Evolutionary conservation across 1,140 invertebrate species (phyloP), one percentile per base, ranked within the genome.

Genomic region (Achatina immaculata): DNA sequence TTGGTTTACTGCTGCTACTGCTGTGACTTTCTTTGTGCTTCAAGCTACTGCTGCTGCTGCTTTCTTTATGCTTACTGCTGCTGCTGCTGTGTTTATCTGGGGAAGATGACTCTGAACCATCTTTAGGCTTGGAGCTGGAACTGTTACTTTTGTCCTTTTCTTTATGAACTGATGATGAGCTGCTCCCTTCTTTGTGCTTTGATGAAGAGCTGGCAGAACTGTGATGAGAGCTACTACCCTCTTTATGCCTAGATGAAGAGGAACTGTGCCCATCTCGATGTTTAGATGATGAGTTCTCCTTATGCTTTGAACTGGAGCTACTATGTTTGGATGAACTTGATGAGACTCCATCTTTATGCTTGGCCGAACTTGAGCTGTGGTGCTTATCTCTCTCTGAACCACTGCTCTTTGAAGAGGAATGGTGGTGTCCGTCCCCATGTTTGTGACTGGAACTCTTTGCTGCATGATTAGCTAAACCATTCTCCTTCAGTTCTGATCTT

Each of bases 101-200:
- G n/a, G n/a, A n/a, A n/a, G n/a, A n/a, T n/a, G n/a, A n/a, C 58
- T 77, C 79, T 82, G 43, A 73, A 81, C 83, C 81, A n/a, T 82
- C 55, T 42, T 80, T 80, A 48, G 76, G 81, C 55, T 87, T 86
- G 58, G 71, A 48, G 31, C 66, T 72, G 24, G 78, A 82, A 65
- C 76, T 83, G 40, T 77, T 85, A 14, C 48, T n/a, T n/a, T n/a
- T 43, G 24, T 93, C 92, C 85, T 92, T 93, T 75, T 93, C 91
- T 83, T 93, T 94, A 69, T 92, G 90, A 69, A 93, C 92, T 82
- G 92, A 92, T 38, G 89, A 89, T 92, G 92, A 81, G 92, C 90
- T 62, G 45, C 3, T 19, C 38, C 48, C 62, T 36, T 79, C 74
- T 76, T 66, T 83, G 51, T 34, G 65, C 65, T 73, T 80, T 7